These are phyloP conservation scores for Salmo trutta DNA, from an alignment of 2,797 vertebrate species.

Conservation along the genomic window DNA sequence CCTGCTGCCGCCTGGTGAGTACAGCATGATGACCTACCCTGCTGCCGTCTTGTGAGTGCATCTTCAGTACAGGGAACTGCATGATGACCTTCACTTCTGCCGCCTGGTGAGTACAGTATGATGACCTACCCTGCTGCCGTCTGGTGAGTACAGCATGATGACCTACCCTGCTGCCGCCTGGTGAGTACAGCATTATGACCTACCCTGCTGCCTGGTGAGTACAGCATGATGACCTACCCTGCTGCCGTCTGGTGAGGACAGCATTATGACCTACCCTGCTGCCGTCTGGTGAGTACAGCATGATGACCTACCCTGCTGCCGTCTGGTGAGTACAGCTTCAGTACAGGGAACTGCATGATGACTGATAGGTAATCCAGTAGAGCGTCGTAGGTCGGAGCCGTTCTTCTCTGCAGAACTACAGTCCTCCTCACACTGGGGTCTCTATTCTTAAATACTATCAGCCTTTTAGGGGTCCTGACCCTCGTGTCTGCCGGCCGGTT, in stretches of 20 bases:
- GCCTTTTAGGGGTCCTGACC: slow-evolving; percentile 77
- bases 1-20: no score
- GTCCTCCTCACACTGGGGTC: slow-evolving; percentile 75
- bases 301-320: slow-evolving; percentile 86
- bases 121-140: slow-evolving; percentile 80
- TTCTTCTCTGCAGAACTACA: slow-evolving; percentile 82
- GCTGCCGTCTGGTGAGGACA: slow-evolving; percentile 85
- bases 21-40: no score
- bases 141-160: no score
- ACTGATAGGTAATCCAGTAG: slow-evolving; percentile 88
- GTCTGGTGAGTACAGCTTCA: slow-evolving; percentile 86
- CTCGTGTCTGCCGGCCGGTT: slow-evolving; percentile 53
- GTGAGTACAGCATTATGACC: slow-evolving; percentile 79
- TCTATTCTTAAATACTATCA: slow-evolving; percentile 88
- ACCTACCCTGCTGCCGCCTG: slow-evolving; percentile 70
- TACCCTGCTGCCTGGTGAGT: slow-evolving; percentile 77
- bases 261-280: slow-evolving; percentile 82
- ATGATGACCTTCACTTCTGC: no score
- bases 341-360: slow-evolving; percentile 85
- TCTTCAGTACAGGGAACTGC: slow-evolving; percentile 73
- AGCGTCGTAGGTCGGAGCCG: slow-evolving; percentile 85
- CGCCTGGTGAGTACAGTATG: background rate
- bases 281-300: slow-evolving; percentile 85
- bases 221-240: slow-evolving; percentile 61
- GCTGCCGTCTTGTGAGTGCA: no score